Percentiles rank a stretch among this genome's conserved stretches.
phyloP scores from a whole-genome alignment of 2,888 invertebrate species.

The Meliscaeva auricollis region DNA sequence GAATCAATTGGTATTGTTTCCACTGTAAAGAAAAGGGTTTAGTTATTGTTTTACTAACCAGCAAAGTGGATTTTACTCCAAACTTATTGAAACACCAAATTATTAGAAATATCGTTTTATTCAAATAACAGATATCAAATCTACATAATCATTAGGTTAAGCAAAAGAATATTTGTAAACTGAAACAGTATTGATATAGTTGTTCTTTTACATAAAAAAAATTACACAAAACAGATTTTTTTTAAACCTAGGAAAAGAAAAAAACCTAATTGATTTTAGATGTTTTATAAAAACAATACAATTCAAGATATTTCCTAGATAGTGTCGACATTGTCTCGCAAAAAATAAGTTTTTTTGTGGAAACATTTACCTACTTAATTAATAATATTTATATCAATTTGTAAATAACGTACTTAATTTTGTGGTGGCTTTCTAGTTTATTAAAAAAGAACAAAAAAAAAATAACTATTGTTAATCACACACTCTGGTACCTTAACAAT shows the following conservation, averaged over 20 bases:
- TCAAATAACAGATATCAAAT: conserved; percentile 48
- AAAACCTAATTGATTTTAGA: not conserved
- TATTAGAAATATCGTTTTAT: not conserved
- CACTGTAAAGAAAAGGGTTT: too few relatives aligned
- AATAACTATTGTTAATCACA: conserved; percentile 11
- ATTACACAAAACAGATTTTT: not conserved
- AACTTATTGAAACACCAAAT: conserved; percentile 51
- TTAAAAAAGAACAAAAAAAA: not conserved
- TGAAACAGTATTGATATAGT: conserved; percentile 1
- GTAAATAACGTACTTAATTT: conserved; percentile 61
- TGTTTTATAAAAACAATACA: not conserved
- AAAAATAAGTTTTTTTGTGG: conserved; percentile 12
- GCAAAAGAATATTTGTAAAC: conserved; percentile 13
- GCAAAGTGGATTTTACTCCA: not conserved
- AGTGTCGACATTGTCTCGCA: conserved; percentile 13
- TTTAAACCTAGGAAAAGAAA: not conserved
- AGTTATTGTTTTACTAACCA: too few relatives aligned
- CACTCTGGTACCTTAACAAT: not conserved
- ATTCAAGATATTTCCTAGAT: conserved; percentile 42
- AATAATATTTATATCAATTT: conserved; percentile 30
- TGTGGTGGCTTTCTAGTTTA: conserved; percentile 60
- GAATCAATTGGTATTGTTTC: too few relatives aligned
- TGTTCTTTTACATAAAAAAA: not conserved
- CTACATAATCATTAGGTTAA: conserved; percentile 58
- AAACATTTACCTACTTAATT: conserved; percentile 21